Evolutionary conservation across 1,140 invertebrate species (phyloP).

Genomic region (Meloidogyne hapla): DNA sequence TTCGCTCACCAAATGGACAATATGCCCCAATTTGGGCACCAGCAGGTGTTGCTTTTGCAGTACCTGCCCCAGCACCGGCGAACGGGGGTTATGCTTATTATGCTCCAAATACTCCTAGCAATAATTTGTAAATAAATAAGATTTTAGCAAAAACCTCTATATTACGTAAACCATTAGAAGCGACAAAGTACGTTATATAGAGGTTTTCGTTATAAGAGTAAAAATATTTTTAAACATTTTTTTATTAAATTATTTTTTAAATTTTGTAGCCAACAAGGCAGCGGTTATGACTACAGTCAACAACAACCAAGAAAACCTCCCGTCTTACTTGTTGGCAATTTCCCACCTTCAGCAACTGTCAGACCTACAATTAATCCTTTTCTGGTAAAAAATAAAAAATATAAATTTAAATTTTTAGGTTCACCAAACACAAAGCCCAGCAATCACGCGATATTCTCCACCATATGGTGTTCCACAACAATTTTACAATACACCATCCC

Average conservation of each 20-base stretch:
- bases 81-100: constrained; percentile 22
- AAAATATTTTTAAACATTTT: too few species aligned
- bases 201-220: not conserved
- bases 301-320: constrained; percentile 29
- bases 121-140: not conserved
- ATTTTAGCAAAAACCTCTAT: too few species aligned
- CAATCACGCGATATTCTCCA: not conserved
- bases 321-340: constrained; percentile 33
- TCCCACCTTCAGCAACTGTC: constrained; percentile 29
- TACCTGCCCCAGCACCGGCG: constrained; percentile 15
- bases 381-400: not conserved
- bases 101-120: constrained; percentile 15
- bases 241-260: too few species aligned
- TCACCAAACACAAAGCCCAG: not conserved
- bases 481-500: not conserved
- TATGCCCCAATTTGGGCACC: constrained; percentile 25
- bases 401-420: not conserved
- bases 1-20: constrained; percentile 19
- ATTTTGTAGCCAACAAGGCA: not conserved
- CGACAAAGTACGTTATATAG: not conserved
- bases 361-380: constrained; percentile 9
- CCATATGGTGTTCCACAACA: constrained; percentile 15
- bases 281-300: not conserved
- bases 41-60: constrained; percentile 17
- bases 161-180: too few species aligned